phyloP scores from a whole-genome alignment of 2,888 invertebrate species.

The Hetaerina titia region DNA sequence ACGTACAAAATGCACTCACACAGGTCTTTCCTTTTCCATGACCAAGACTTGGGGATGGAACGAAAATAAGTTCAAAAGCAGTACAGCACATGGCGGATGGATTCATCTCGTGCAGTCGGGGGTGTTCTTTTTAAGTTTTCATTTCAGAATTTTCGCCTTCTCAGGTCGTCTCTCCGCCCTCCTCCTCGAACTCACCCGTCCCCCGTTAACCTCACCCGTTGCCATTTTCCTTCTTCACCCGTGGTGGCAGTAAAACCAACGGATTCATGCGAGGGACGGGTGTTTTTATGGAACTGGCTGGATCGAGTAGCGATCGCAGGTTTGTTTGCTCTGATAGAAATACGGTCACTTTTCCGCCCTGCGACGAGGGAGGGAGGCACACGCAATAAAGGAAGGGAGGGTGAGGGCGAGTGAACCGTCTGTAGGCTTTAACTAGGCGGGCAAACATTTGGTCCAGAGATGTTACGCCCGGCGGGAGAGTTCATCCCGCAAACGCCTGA shows the following conservation, averaged over 20 bases:
- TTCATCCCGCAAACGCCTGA: neutral
- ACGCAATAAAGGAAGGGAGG: neutral
- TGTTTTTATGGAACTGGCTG: neutral
- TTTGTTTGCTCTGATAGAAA: constrained; percentile 20
- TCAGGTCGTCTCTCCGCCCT: neutral
- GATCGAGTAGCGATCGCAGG: neutral
- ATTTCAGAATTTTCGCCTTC: neutral
- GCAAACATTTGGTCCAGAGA: neutral
- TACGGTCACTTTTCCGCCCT: neutral
- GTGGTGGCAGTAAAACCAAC: neutral
- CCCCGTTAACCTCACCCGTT: too few relatives aligned
- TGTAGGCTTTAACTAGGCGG: neutral
- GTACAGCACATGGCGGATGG: neutral
- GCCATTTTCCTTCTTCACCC: neutral
- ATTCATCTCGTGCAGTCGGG: neutral
- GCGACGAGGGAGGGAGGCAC: neutral
- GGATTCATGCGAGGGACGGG: neutral
- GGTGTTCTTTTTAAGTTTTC: neutral
- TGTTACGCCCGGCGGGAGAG: neutral
- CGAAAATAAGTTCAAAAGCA: neutral
- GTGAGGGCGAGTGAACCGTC: neutral
- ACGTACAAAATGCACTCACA: neutral
- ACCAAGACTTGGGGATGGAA: neutral
- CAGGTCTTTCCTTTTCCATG: neutral
- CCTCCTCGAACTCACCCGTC: neutral